Evolutionary conservation across 2,113 vertebrate genomes (phyloP).

Genomic region (Delphinus delphis): DNA sequence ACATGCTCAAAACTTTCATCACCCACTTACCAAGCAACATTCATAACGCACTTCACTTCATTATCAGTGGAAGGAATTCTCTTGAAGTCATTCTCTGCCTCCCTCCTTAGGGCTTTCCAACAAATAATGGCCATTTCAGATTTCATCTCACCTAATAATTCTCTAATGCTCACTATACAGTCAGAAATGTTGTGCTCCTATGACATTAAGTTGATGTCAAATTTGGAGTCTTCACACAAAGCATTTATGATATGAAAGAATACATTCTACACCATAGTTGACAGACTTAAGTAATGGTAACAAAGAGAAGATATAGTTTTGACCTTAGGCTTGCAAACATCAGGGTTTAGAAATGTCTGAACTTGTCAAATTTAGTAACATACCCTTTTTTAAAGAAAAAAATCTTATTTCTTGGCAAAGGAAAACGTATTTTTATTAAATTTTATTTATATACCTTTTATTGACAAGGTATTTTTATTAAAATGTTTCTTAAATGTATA

Average conservation of each 20-base stretch:
- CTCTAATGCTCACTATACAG: not conserved
- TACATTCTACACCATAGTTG: not conserved
- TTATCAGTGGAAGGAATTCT: conserved; percentile 59
- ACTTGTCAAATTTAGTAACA: not conserved
- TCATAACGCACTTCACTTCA: conserved; percentile 18
- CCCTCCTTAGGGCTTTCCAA: not conserved
- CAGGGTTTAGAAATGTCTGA: not conserved
- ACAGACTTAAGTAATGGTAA: not conserved
- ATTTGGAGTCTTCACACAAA: conserved; percentile 23
- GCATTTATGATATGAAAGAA: not conserved
- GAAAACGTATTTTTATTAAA: not conserved
- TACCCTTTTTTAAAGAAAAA: not conserved
- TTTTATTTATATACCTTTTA: too few species aligned
- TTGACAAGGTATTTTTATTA: not conserved
- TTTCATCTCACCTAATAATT: not conserved
- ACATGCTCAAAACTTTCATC: conserved; percentile 46
- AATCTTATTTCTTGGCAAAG: not conserved
- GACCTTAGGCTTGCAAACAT: not conserved
- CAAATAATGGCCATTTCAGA: conserved; percentile 3
- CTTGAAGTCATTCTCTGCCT: conserved; percentile 46
- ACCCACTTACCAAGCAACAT: conserved; percentile 53
- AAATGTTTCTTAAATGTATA: conserved; percentile 19
- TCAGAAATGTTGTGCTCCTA: not conserved
- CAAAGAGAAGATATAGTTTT: not conserved
- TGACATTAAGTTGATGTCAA: not conserved